Base-by-base conservation (phyloP, 2,888 invertebrate genomes). In the Idaea dimidiata region DNA sequence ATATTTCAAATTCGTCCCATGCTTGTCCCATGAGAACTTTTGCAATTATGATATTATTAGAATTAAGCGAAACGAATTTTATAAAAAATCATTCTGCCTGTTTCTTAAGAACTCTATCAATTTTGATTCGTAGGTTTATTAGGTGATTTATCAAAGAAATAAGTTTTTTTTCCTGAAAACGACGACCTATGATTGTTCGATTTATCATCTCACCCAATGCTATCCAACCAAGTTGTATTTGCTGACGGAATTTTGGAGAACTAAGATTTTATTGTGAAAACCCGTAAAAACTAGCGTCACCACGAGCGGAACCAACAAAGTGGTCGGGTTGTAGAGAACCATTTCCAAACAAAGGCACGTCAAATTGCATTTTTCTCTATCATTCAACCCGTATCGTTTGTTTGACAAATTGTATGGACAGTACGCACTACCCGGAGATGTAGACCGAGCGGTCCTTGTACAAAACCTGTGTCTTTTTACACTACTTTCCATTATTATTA, bases 391-490 rank as follows among this genome's bases (percentile, higher is more conserved):
- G 18, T 56, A 56, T 74, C 66, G 64, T 66, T 71, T 70, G 68
- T 71, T 72, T 74, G 72, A 75, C 68, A 73, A 72, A 73, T 70
- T 66, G 68, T 67, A 61, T 60, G 66, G 66, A 43, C 43, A 14
- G 43, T 43, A 43, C 43, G 43, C 43, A 14, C 43, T 43, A 43
- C 43, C 43, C 43, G 8, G 8, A 10, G 43, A 43, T 43, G 43
- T 43, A 43, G 43, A 10, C 6, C 43, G 10, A 43, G 43, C 10
- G 6, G 43, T 43, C 43, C 10, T 8, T 43, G 43, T 43, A 43
- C 14, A 43, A 43, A 43, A 43, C 1, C 14, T 1, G 24, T 24
- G 24, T 3, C 24, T 24, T 1, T 24, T 24, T 5, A 24, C 24
- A 24, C 24, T 24, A 24, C 24, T 24, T 24, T 24, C 3, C 24